Evolutionary conservation across 2,797 vertebrate species (phyloP).

Genomic region (Phrynocephalus vlangalii): DNA sequence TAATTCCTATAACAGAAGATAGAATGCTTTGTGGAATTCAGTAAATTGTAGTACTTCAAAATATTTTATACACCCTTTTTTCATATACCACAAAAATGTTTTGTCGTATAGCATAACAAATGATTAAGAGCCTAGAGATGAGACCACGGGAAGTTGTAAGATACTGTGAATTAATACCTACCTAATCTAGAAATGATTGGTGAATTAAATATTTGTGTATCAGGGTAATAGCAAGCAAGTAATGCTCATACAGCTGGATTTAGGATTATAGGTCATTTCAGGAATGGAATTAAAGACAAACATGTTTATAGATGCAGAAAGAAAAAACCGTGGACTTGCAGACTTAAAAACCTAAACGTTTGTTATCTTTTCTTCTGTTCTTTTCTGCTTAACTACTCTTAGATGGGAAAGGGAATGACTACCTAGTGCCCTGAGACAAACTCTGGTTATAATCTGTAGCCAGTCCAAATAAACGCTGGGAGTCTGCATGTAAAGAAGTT

Average conservation of each 20-base stretch:
- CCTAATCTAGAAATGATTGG: background rate
- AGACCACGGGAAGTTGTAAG: background rate
- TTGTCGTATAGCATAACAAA: background rate
- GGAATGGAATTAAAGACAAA: background rate
- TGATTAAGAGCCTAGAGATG: background rate
- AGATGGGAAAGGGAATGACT: background rate
- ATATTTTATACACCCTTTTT: background rate
- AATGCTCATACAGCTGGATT: background rate
- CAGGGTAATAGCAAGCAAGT: background rate
- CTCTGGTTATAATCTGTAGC: background rate
- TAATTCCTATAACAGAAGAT: background rate
- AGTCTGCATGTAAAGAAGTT: background rate
- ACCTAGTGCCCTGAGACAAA: background rate
- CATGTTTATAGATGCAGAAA: background rate
- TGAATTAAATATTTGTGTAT: accelerated
- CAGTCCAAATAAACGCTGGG: background rate
- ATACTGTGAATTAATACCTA: background rate
- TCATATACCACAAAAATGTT: background rate
- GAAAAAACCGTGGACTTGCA: background rate
- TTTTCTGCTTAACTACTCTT: background rate
- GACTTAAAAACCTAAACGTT: background rate
- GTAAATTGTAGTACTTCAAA: background rate
- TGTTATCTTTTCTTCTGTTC: background rate
- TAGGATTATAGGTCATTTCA: background rate
- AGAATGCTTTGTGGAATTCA: background rate